Conservation (phyloP, 2,888 invertebrate genomes). For the Mythimna loreyi region DNA sequence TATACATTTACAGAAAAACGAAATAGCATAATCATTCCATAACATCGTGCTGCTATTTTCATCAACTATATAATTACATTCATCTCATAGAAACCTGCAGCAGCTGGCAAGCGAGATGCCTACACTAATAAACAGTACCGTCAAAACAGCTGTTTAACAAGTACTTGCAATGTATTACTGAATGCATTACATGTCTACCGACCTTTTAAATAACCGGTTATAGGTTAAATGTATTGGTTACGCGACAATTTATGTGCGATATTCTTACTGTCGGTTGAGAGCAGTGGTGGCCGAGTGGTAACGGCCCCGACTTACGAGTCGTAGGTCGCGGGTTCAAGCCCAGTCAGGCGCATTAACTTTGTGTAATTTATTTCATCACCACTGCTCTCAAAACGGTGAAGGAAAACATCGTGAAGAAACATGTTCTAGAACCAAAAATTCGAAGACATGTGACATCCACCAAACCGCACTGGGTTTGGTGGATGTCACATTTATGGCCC, state of each 20-base stretch:
- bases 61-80: conserved; percentile 1
- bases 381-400: no score
- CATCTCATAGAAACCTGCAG: conserved; percentile 9
- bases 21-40: background rate
- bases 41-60: background rate
- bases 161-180: background rate
- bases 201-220: background rate
- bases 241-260: conserved; percentile 9
- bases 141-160: conserved; percentile 41
- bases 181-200: background rate
- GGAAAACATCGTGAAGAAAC: no score
- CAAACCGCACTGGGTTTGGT: no score
- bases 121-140: conserved; percentile 32
- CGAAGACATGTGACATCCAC: no score
- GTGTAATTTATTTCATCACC: no score
- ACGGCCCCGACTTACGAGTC: no score
- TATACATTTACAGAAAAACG: accelerated
- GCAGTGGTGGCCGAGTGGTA: no score
- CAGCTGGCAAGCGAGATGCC: conserved; percentile 42
- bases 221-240: background rate
- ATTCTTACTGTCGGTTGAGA: no score
- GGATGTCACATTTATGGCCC: no score
- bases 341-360: no score
- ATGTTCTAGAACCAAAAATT: no score
- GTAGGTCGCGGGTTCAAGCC: no score